phyloP scores from a whole-genome alignment of 2,113 vertebrate genomes.

The Pelecanoides urinatrix region DNA sequence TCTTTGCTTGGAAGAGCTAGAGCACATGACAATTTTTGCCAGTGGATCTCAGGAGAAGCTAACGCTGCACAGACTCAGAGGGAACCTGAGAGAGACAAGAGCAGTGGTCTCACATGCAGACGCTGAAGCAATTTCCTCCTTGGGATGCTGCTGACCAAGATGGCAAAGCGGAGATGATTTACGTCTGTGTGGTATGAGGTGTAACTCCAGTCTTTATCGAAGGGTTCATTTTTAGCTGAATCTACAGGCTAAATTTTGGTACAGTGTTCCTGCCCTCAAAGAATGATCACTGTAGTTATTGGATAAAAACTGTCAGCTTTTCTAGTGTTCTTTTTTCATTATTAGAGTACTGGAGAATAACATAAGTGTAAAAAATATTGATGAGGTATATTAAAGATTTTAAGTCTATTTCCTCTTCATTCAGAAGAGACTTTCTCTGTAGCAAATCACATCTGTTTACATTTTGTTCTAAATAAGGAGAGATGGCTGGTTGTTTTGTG shows the following conservation, averaged over 20 bases:
- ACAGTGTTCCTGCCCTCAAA: background rate
- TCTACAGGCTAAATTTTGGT: background rate
- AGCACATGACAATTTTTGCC: background rate
- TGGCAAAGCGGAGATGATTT: background rate
- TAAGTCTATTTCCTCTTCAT: background rate
- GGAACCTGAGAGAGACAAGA: background rate
- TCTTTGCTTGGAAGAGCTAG: background rate
- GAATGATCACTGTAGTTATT: background rate
- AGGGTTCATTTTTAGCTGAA: background rate
- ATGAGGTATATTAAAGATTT: background rate
- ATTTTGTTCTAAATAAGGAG: background rate
- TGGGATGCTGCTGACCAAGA: background rate
- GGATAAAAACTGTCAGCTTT: background rate
- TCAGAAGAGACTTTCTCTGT: background rate
- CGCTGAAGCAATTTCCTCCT: background rate
- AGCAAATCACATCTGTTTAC: background rate
- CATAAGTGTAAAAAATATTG: background rate
- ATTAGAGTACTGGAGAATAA: background rate
- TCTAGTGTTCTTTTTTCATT: background rate
- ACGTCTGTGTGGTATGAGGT: background rate
- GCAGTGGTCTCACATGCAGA: background rate
- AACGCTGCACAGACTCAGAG: fast-evolving
- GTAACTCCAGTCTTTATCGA: background rate
- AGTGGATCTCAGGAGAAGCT: background rate
- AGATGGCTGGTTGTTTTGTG: background rate